Evolutionary conservation across 2,797 vertebrate species (phyloP).

Genomic region (Pangasius macronema): DNA sequence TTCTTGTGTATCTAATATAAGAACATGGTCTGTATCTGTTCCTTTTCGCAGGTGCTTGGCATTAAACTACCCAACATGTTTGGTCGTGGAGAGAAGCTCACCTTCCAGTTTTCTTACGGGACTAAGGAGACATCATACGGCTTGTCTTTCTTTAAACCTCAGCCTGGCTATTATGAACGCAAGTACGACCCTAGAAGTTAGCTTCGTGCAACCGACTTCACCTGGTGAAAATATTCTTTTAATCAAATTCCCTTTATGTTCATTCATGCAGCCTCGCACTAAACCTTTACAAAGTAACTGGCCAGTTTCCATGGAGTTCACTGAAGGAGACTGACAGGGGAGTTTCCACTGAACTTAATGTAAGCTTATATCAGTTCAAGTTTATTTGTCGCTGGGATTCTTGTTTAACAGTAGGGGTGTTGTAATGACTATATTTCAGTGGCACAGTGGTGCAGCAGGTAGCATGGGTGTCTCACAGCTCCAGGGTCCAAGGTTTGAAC

Average conservation of each 20-base stretch:
- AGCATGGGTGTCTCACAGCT: not conserved
- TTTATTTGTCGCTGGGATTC: not conserved
- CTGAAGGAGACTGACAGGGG: conserved; percentile 94
- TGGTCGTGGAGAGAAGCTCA: conserved; percentile 93
- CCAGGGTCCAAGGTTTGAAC: not conserved
- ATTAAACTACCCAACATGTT: conserved; percentile 91
- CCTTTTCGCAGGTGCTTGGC: conserved; percentile 82
- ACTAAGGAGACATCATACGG: conserved; percentile 97
- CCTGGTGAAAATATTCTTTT: not conserved
- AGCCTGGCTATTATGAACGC: conserved; percentile 87
- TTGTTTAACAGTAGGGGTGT: not conserved
- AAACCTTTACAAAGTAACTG: conserved; percentile 94
- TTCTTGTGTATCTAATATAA: not conserved
- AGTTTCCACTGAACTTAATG: conserved; percentile 86
- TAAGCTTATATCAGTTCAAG: conserved; percentile 65
- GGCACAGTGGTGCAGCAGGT: not conserved
- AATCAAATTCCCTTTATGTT: conserved; percentile 5
- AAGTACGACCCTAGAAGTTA: conserved; percentile 78
- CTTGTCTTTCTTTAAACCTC: conserved; percentile 94
- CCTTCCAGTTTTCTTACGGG: conserved; percentile 98
- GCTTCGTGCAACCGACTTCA: not conserved
- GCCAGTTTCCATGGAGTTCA: conserved; percentile 98
- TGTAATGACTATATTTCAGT: not conserved
- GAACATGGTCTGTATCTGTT: not conserved
- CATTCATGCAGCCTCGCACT: conserved; percentile 78